Percentiles rank a stretch among this genome's conserved stretches.
Conservation (phyloP, 2,888 invertebrate genomes). For the Masnerella sp. region DNA sequence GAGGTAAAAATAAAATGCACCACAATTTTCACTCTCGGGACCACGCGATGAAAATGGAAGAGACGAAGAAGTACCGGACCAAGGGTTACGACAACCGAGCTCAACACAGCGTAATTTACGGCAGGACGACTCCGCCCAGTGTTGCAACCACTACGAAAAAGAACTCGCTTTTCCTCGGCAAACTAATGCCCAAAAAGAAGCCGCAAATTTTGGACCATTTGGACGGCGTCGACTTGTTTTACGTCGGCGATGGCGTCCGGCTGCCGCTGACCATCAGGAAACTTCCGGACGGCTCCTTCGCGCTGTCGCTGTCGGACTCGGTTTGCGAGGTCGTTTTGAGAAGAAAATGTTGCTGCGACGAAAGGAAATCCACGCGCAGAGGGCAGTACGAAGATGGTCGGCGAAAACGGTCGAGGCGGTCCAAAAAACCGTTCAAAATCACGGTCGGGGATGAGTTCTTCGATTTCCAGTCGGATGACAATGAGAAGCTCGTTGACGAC, state of each 20-base stretch:
- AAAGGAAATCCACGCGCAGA: constrained; percentile 40
- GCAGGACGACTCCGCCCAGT: neutral
- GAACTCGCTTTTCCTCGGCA: constrained; percentile 62
- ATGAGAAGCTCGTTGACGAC: constrained; percentile 13
- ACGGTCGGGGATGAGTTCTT: constrained; percentile 22
- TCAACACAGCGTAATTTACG: neutral
- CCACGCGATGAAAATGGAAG: neutral
- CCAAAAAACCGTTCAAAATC: constrained; percentile 34
- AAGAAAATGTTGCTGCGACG: constrained; percentile 67
- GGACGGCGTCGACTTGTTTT: constrained; percentile 65
- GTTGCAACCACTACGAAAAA: constrained; percentile 9
- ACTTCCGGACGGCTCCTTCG: constrained; percentile 69
- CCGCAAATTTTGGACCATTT: constrained; percentile 1
- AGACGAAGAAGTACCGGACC: neutral
- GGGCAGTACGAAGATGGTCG: neutral
- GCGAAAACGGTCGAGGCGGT: constrained; percentile 33
- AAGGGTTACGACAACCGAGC: neutral
- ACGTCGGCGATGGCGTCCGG: constrained; percentile 70
- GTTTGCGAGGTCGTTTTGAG: constrained; percentile 66
- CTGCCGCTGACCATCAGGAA: constrained; percentile 69
- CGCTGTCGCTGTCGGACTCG: constrained; percentile 67
- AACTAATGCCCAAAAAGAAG: constrained; percentile 57
- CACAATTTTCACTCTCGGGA: neutral
- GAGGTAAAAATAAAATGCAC: neutral
- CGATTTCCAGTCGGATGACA: constrained; percentile 11